Evolutionary conservation across 2,888 invertebrate genomes (phyloP).

Genomic region (Magallana nippona): DNA sequence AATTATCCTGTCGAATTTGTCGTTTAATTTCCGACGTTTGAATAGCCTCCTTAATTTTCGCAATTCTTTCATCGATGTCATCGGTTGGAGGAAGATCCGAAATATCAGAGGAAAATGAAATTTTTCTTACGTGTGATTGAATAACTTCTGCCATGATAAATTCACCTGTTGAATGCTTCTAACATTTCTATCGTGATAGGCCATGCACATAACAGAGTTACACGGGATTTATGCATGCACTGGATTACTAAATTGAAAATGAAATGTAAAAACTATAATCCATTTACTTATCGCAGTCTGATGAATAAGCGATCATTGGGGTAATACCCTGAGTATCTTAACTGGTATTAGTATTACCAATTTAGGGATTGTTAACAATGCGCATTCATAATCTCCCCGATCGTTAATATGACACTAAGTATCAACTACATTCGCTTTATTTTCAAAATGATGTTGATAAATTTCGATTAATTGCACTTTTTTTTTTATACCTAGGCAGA

Average conservation of each 20-base stretch:
- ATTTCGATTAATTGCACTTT: no score
- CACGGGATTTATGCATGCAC: not conserved
- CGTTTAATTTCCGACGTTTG: slow-evolving; percentile 12
- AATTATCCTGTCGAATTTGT: not conserved
- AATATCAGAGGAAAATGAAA: slow-evolving; percentile 28
- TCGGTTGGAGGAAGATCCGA: slow-evolving; percentile 13
- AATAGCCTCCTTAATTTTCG: slow-evolving; percentile 22
- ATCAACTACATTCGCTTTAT: no score
- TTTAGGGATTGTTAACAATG: slow-evolving; percentile 5
- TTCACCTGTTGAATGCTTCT: not conserved
- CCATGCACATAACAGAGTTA: not conserved
- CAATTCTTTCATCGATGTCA: slow-evolving; percentile 26
- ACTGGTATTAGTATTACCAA: not conserved
- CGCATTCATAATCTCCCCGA: not conserved
- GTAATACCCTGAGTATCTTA: not conserved
- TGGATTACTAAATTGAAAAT: not conserved
- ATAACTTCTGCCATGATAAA: not conserved
- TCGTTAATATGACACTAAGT: not conserved
- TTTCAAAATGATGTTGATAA: no score
- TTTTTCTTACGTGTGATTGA: slow-evolving; percentile 2
- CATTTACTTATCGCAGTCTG: slow-evolving; percentile 15
- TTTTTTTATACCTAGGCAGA: no score
- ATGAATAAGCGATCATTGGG: slow-evolving; percentile 11
- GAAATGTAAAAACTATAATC: slow-evolving; percentile 5
- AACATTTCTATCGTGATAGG: not conserved